Evolutionary conservation across 2,113 vertebrate genomes (phyloP).

Genomic region (Hippoglossus stenolepis): DNA sequence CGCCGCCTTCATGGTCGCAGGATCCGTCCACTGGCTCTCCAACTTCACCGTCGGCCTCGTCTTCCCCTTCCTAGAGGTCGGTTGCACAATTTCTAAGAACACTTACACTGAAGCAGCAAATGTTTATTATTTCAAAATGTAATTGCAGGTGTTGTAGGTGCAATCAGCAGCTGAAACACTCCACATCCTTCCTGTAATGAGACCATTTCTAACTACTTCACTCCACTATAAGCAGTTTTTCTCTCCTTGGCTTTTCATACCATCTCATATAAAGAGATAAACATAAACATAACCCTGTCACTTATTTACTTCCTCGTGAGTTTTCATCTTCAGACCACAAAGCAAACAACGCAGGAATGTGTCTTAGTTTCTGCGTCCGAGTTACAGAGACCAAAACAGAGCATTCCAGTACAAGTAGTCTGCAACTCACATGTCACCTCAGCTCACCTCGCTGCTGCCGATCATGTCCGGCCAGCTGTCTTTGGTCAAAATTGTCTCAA

Average conservation of each 20-base stretch:
- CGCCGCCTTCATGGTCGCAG: constrained; percentile 92
- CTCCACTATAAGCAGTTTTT: too few species aligned
- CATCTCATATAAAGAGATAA: background rate
- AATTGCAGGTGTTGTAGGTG: constrained; percentile 2
- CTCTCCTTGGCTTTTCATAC: too few species aligned
- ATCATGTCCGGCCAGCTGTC: background rate
- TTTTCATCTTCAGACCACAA: constrained; percentile 2
- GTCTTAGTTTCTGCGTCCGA: constrained; percentile 4
- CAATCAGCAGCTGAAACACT: background rate
- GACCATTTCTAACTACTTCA: too few species aligned
- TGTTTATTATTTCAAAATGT: background rate
- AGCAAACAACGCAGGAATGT: constrained; percentile 27
- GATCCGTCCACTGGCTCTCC: constrained; percentile 93
- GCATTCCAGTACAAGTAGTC: constrained; percentile 11
- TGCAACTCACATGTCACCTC: constrained; percentile 12
- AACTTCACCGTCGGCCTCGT: constrained; percentile 92
- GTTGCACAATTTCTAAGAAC: constrained; percentile 16
- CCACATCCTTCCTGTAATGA: background rate
- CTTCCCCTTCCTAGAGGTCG: constrained; percentile 93
- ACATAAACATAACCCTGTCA: constrained; percentile 16
- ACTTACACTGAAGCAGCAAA: background rate
- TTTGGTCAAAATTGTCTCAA: background rate
- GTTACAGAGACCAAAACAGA: background rate
- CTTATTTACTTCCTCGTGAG: constrained; percentile 35
- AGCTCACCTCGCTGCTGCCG: background rate